Conservation (phyloP, 64 coral and sea anemone species). For the Stichodactyla mertensii region DNA sequence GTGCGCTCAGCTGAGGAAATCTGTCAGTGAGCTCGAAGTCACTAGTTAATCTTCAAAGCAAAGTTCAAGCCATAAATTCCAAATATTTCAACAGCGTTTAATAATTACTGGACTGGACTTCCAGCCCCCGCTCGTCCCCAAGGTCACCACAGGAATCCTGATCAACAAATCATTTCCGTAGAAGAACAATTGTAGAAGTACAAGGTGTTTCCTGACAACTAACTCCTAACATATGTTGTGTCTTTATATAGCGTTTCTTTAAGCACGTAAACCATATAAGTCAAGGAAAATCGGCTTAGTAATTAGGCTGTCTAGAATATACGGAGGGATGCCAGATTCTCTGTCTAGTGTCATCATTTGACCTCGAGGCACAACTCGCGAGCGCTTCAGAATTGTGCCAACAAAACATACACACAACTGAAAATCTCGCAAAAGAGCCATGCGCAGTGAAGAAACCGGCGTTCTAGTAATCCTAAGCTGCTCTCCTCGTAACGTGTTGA, state of each 20-base stretch:
- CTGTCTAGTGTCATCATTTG: neutral
- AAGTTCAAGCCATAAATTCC: neutral
- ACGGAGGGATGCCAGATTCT: neutral
- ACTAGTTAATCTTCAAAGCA: neutral
- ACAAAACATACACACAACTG: neutral
- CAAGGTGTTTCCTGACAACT: neutral
- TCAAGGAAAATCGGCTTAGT: neutral
- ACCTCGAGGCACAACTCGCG: neutral
- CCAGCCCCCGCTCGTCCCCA: neutral
- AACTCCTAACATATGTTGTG: neutral
- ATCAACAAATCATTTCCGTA: neutral
- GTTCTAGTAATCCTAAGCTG: neutral
- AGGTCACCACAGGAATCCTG: neutral
- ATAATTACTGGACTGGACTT: neutral
- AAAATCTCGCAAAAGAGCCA: neutral
- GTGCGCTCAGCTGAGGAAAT: neutral
- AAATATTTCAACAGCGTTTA: neutral
- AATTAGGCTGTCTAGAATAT: neutral
- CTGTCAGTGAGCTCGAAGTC: neutral
- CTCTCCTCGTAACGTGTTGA: neutral
- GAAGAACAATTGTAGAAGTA: neutral
- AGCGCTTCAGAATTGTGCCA: neutral
- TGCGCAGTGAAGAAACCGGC: neutral
- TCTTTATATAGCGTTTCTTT: neutral
- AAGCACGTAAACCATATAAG: neutral